Conservation (phyloP, 2,113 vertebrate species). For the Aptenodytes patagonicus region DNA sequence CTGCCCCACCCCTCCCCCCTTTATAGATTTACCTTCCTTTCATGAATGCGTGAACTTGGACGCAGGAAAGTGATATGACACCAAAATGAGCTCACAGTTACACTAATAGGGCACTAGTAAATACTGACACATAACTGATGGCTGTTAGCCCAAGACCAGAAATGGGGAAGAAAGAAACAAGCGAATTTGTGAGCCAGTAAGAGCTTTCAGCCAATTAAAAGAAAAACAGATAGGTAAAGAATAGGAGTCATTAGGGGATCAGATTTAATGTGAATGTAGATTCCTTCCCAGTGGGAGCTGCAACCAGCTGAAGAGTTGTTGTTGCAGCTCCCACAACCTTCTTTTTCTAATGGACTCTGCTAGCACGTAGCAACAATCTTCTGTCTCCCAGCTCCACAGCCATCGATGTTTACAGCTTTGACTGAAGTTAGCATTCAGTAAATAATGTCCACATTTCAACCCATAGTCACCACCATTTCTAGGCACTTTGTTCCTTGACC, state of each 20-base stretch:
- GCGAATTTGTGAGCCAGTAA: background rate
- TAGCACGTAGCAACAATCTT: background rate
- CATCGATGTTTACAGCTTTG: background rate
- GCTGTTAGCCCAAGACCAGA: background rate
- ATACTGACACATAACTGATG: background rate
- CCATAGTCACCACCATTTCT: background rate
- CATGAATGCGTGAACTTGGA: background rate
- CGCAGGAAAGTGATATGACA: background rate
- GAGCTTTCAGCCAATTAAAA: slow-evolving; percentile 17
- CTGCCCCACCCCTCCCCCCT: background rate
- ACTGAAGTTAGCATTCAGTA: background rate
- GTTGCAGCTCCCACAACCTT: background rate
- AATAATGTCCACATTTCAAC: background rate
- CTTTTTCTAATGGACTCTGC: slow-evolving; percentile 24
- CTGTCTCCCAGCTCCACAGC: background rate
- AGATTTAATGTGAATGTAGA: slow-evolving; percentile 59
- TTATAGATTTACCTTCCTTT: background rate
- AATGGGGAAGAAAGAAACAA: background rate
- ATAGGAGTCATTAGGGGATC: slow-evolving; percentile 61
- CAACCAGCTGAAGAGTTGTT: background rate
- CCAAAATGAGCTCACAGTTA: background rate
- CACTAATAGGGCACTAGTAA: background rate
- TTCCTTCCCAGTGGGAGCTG: slow-evolving; percentile 24
- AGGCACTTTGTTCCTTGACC: background rate
- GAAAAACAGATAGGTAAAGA: background rate